Evolutionary conservation across 2,113 vertebrate species (phyloP), one percentile per base, ranked within the genome.

Genomic region (Notothenia coriiceps): DNA sequence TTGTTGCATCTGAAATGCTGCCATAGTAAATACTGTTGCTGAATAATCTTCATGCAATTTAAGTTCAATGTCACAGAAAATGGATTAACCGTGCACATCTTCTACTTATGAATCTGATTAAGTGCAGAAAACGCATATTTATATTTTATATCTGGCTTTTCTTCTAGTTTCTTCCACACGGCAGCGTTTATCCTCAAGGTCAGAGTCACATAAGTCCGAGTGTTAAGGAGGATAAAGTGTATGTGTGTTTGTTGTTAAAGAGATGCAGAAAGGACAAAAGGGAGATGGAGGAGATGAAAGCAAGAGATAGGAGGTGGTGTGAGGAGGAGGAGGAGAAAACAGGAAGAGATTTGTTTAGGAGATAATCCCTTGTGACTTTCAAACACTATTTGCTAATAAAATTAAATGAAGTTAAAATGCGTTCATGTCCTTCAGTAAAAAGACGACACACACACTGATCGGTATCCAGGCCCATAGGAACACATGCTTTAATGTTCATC

Each of bases 401-500:
- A 71, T 12, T 15, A 8, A 83, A 74, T 72, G 69, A 47, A 74
- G 44, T 62, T 59, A 1, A 7, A 14, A 17, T 43, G 50, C 64
- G 49, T 82, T 43, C 51, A n/a, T 70, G 65, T 82, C 54, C 55
- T 66, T 82, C 33, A 54, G 65, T 50, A 17, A 79, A 93, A 82
- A 79, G 52, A 92, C 35, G 70, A 85, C 44, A 71, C 86, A 1
- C 59, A 94, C 81, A 86, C 82, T 6, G 35, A 61, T 76, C 75
- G 15, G 75, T 83, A 69, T 80, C 78, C 87, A 88, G 91, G 90
- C 87, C 87, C 85, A 63, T 76, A 85, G 90, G 90, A 94, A 93
- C 87, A 94, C 95, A 95, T 95, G 94, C 95, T 94, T 93, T 92
- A 91, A 89, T 92, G 46, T 81, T 87, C 77, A 79, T 80, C 69